phyloP scores from a whole-genome alignment of 1,140 invertebrate species.

The Ephestia elutella region DNA sequence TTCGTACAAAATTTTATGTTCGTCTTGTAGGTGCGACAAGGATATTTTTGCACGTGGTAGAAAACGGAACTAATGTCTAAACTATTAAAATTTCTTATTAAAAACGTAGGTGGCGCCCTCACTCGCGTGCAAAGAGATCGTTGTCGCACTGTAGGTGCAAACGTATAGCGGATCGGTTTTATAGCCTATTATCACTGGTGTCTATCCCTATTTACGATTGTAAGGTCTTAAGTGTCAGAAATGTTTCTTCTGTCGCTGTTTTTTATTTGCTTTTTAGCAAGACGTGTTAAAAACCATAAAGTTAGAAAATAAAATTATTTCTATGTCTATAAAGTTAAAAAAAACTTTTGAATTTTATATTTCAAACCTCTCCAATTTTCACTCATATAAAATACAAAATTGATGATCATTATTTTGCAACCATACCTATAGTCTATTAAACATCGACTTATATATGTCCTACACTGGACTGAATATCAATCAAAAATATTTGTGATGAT shows the following conservation, averaged over 20 bases:
- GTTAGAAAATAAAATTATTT: too few species aligned
- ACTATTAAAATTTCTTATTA: too few species aligned
- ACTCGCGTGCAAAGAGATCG: too few species aligned
- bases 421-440: background rate
- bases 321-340: too few species aligned
- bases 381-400: background rate
- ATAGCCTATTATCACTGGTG: slow-evolving; percentile 5
- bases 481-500: background rate
- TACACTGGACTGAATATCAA: background rate
- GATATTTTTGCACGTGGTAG: too few species aligned
- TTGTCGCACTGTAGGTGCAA: slow-evolving; percentile 6
- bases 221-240: background rate
- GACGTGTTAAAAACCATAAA: background rate
- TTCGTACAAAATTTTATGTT: too few species aligned
- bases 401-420: background rate
- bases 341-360: background rate
- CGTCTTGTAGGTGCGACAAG: too few species aligned
- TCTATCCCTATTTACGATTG: background rate
- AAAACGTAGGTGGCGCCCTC: too few species aligned
- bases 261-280: too few species aligned
- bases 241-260: too few species aligned
- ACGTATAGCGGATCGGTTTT: slow-evolving; percentile 15
- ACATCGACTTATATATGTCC: background rate
- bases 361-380: too few species aligned
- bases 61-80: too few species aligned